Conservation (phyloP, 2,888 invertebrate species). For the Cosmia pyralina region DNA sequence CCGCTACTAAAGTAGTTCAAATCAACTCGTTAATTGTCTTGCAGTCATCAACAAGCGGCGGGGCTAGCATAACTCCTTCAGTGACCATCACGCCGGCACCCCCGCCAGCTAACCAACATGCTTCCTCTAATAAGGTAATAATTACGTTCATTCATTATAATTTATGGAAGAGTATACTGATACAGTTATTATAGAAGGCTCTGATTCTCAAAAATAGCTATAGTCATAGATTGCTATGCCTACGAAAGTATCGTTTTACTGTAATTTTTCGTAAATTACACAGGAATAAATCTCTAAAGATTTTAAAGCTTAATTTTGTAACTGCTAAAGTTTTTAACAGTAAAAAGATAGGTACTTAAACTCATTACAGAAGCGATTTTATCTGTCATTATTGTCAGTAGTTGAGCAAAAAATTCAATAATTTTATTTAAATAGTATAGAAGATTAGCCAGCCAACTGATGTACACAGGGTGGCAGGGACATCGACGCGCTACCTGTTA, state of each 20-base stretch:
- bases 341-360: no score
- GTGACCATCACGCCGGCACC: constrained; percentile 94
- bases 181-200: neutral
- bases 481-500: no score
- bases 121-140: constrained; percentile 72
- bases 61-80: constrained; percentile 91
- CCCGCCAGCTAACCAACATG: constrained; percentile 90
- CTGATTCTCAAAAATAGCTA: neutral
- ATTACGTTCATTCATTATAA: neutral
- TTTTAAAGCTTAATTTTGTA: no score
- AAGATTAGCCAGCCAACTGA: neutral
- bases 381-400: neutral
- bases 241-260: no score
- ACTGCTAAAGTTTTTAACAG: neutral
- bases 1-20: neutral
- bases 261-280: no score
- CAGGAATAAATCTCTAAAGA: no score
- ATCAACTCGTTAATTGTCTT: constrained; percentile 2
- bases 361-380: no score
- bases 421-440: neutral
- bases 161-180: neutral
- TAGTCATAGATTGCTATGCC: no score
- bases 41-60: constrained; percentile 83
- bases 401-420: neutral
- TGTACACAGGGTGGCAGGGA: no score